Conservation (phyloP, 2,113 vertebrate genomes). For the Herpetotheres cachinnans region DNA sequence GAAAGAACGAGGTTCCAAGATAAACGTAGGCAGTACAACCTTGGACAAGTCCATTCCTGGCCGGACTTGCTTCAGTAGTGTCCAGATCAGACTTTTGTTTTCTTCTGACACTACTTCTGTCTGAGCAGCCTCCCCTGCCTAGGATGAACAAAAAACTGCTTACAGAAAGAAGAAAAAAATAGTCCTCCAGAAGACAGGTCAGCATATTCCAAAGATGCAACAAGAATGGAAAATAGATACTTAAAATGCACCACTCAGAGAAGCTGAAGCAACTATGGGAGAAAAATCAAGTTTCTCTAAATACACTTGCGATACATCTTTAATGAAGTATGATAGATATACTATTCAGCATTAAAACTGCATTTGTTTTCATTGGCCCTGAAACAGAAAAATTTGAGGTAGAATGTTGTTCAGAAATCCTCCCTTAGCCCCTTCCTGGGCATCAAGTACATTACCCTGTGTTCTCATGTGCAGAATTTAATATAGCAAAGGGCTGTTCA, state of each 20-base stretch:
- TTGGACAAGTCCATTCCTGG: conserved; percentile 98
- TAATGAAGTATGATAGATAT: neutral
- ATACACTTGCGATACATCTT: neutral
- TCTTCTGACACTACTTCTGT: conserved; percentile 98
- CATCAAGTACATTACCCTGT: neutral
- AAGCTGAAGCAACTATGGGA: neutral
- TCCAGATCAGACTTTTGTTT: conserved; percentile 98
- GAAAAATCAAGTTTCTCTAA: neutral
- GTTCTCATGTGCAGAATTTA: neutral
- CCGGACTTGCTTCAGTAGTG: conserved; percentile 94
- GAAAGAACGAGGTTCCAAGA: conserved; percentile 95
- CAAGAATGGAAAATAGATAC: neutral
- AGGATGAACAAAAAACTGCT: conserved; percentile 15
- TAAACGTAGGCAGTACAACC: conserved; percentile 97
- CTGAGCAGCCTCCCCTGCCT: conserved; percentile 96
- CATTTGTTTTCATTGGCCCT: neutral
- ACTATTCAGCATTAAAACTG: neutral
- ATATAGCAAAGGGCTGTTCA: neutral
- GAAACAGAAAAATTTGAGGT: neutral
- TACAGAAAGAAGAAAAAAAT: neutral
- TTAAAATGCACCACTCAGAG: neutral
- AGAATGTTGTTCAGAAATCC: neutral
- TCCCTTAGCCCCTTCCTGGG: neutral
- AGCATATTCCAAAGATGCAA: neutral
- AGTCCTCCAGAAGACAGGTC: neutral